A percentile compares a stretch with the other conserved stretches of the same genome.
phyloP scores from a whole-genome alignment of 2,888 invertebrate genomes.

The Parapristionchus giblindavisi region DNA sequence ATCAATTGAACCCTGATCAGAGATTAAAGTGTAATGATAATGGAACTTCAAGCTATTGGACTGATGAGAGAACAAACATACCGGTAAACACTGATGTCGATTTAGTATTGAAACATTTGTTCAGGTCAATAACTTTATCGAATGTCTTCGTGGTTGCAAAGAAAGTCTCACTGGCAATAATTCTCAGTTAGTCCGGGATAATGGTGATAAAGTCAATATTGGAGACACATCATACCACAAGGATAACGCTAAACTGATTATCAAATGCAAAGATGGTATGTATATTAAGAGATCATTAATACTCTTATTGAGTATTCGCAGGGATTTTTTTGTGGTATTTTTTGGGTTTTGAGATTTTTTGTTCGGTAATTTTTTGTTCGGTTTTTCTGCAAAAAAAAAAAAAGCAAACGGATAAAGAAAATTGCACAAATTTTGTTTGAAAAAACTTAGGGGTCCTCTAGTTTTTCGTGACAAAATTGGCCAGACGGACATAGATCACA shows the following conservation, averaged over 20 bases:
- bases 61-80: neutral
- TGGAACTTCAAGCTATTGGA: constrained; percentile 29
- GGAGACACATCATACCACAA: constrained; percentile 7
- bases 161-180: neutral
- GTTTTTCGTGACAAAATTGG: too few relatives aligned
- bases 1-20: neutral
- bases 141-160: constrained; percentile 31
- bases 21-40: constrained; percentile 14
- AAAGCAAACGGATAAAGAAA: too few relatives aligned
- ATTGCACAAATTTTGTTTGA: too few relatives aligned
- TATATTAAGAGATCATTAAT: too few relatives aligned
- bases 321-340: too few relatives aligned
- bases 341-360: too few relatives aligned
- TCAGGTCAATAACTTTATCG: constrained; percentile 3
- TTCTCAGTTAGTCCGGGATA: neutral
- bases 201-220: neutral
- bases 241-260: neutral
- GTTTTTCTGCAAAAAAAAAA: too few relatives aligned
- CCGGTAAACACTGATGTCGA: neutral
- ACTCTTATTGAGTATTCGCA: neutral
- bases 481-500: too few relatives aligned
- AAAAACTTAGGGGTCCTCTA: too few relatives aligned
- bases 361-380: too few relatives aligned
- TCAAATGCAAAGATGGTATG: constrained; percentile 33
- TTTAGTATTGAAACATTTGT: neutral